phyloP scores from a whole-genome alignment of 2,113 vertebrate species.

The Philantomba maxwellii region DNA sequence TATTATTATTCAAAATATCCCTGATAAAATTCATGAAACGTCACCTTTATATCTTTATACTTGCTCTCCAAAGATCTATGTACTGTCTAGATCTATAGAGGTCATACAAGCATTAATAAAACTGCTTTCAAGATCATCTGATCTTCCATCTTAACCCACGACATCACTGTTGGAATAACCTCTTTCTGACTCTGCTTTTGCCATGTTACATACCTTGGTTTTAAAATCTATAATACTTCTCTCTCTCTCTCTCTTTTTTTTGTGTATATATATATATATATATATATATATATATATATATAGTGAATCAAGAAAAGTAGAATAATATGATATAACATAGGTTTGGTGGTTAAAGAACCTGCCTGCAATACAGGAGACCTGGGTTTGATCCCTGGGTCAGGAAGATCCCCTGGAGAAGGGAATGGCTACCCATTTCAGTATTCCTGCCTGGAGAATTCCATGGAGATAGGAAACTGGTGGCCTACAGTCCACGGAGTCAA shows the following conservation, averaged over 20 bases:
- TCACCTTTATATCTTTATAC: background rate
- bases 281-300: background rate
- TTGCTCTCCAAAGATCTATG: background rate
- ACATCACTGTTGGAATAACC: background rate
- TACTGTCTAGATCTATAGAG: conserved; percentile 40
- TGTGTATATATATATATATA: background rate
- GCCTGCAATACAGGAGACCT: background rate
- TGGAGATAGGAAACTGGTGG: background rate
- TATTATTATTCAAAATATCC: background rate
- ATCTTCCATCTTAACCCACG: background rate
- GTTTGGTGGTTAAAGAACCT: background rate
- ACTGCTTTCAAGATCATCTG: background rate
- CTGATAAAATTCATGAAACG: background rate
- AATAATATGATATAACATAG: background rate
- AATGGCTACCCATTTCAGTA: background rate
- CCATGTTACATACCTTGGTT: background rate
- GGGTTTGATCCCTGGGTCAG: background rate
- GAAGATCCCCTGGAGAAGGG: background rate
- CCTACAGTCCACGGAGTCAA: background rate
- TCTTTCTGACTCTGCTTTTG: background rate
- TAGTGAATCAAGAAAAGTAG: background rate
- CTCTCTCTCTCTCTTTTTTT: background rate
- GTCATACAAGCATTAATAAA: background rate
- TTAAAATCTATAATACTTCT: background rate
- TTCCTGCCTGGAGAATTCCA: background rate